Evolutionary conservation across 1,140 invertebrate genomes (phyloP).

Genomic region (Anthonomus grandis): DNA sequence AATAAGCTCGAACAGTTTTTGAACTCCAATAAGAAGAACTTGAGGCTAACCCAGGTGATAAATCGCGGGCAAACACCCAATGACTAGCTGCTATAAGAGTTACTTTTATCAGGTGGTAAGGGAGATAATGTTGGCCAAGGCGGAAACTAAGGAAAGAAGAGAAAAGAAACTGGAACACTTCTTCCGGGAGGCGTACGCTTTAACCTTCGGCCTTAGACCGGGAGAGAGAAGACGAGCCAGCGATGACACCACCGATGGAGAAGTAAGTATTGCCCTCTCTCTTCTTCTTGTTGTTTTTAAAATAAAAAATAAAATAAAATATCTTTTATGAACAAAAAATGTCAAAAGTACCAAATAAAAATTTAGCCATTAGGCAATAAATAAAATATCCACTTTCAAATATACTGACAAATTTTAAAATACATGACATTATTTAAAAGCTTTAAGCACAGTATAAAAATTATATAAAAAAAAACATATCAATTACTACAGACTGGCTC

Average conservation of each 20-base stretch:
- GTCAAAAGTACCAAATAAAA: too few relatives aligned
- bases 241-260: conserved; percentile 73
- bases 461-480: too few relatives aligned
- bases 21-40: conserved; percentile 74
- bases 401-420: too few relatives aligned
- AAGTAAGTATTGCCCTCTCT: conserved; percentile 49
- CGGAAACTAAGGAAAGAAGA: conserved; percentile 92
- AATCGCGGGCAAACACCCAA: not conserved
- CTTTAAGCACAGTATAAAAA: too few relatives aligned
- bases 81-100: not conserved
- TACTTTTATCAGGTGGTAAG: conserved; percentile 55
- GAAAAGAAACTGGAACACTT: conserved; percentile 96
- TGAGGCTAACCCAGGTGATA: conserved; percentile 64
- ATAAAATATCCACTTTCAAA: too few relatives aligned
- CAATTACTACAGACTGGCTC: too few relatives aligned
- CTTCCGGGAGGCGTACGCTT: conserved; percentile 95
- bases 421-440: too few relatives aligned
- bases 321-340: too few relatives aligned
- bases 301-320: too few relatives aligned
- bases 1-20: conserved; percentile 84
- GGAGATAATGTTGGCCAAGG: conserved; percentile 87
- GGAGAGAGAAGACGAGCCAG: conserved; percentile 67
- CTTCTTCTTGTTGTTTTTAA: too few relatives aligned
- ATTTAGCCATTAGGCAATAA: too few relatives aligned
- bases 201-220: conserved; percentile 84